These are phyloP conservation scores for Xanthostigma xanthostigma DNA, from an alignment of 2,888 invertebrate genomes.

Conservation along the genomic window DNA sequence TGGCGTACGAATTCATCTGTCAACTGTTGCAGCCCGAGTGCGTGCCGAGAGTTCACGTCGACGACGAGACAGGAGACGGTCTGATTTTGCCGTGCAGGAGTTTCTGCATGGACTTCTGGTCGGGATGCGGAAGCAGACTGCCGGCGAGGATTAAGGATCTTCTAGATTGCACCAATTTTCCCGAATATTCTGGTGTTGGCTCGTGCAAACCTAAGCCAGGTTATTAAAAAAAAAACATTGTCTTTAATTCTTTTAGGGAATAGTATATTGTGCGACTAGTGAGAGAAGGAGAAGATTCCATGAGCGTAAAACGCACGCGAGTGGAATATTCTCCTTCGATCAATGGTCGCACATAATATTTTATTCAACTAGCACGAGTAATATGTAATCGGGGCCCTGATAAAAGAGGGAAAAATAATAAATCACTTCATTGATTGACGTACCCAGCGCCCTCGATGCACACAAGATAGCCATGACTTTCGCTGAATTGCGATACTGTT, in stretches of 20 bases:
- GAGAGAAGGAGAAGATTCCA: too few relatives aligned
- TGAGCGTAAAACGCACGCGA: too few relatives aligned
- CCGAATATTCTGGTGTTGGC: slow-evolving; percentile 59
- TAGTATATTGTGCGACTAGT: too few relatives aligned
- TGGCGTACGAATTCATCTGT: slow-evolving; percentile 82
- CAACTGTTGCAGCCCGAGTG: slow-evolving; percentile 74
- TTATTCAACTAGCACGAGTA: too few relatives aligned
- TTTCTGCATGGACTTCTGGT: slow-evolving; percentile 73
- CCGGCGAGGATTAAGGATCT: slow-evolving; percentile 52
- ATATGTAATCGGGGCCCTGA: too few relatives aligned
- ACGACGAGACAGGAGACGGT: slow-evolving; percentile 25
- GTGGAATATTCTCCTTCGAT: too few relatives aligned
- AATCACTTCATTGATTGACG: too few relatives aligned
- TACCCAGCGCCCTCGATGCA: too few relatives aligned
- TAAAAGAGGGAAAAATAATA: too few relatives aligned
- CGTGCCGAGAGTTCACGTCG: slow-evolving; percentile 23
- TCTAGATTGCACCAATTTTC: slow-evolving; percentile 65
- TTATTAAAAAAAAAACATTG: slow-evolving; percentile 19
- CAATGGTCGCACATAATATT: too few relatives aligned
- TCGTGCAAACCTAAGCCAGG: slow-evolving; percentile 67
- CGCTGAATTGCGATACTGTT: too few relatives aligned
- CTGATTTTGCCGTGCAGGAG: slow-evolving; percentile 61
- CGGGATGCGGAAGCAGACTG: slow-evolving; percentile 64
- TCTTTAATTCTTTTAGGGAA: neutral
- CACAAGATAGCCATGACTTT: too few relatives aligned